Conservation (phyloP, 2,113 vertebrate genomes). For the Cathartes aura region DNA sequence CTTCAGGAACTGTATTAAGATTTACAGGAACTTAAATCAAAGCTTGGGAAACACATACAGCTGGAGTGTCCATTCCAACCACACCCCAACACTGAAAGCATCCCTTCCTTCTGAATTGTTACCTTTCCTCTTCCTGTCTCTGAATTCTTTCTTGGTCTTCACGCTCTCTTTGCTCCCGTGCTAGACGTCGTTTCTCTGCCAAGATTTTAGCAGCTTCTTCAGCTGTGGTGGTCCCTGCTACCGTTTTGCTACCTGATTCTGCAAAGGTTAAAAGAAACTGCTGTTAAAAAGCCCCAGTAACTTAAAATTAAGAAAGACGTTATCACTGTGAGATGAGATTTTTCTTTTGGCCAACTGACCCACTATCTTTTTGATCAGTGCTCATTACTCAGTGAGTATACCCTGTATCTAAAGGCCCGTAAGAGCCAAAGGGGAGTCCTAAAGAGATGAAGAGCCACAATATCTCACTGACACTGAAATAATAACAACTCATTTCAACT, state of each 20-base stretch:
- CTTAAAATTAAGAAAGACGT: not conserved
- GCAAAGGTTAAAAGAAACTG: not conserved
- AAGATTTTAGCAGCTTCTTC: slow-evolving; percentile 89
- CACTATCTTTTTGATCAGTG: not conserved
- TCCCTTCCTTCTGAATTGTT: not conserved
- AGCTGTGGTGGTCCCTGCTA: slow-evolving; percentile 81
- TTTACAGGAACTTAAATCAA: not conserved
- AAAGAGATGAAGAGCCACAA: not conserved
- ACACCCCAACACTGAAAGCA: not conserved
- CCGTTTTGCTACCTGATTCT: slow-evolving; percentile 78
- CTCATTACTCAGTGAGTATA: not conserved
- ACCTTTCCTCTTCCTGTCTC: slow-evolving; percentile 86
- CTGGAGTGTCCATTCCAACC: not conserved
- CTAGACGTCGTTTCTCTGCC: slow-evolving; percentile 86
- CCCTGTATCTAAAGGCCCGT: not conserved
- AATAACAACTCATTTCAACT: not conserved
- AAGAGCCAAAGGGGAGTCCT: not conserved
- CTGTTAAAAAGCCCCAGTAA: not conserved
- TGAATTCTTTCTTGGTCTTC: slow-evolving; percentile 84
- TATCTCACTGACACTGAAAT: not conserved
- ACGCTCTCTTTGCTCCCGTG: slow-evolving; percentile 85
- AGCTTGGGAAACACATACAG: not conserved
- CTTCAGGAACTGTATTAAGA: not conserved
- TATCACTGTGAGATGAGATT: not conserved
- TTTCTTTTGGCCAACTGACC: not conserved